Evolutionary conservation across 1,140 invertebrate species (phyloP).

Genomic region (Brevipalpus yothersi): DNA sequence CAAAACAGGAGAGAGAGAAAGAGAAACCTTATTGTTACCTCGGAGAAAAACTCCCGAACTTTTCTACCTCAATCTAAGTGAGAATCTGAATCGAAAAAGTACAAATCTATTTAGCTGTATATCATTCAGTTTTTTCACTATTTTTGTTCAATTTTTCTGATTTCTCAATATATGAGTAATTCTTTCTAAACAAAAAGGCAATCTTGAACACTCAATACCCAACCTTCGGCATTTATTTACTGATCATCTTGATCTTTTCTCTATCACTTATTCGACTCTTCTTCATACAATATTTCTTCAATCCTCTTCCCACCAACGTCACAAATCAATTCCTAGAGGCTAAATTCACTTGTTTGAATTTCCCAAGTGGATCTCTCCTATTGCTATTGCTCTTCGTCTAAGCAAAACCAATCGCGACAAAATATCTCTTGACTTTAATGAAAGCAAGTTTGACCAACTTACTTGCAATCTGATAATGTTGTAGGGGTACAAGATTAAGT

Average conservation of each 20-base stretch:
- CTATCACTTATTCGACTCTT: not conserved
- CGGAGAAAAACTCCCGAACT: not conserved
- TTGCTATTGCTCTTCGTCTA: too few relatives aligned
- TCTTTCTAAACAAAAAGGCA: not conserved
- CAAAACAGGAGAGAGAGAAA: not conserved
- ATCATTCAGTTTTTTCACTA: not conserved
- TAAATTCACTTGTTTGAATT: too few relatives aligned
- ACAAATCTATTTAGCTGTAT: not conserved
- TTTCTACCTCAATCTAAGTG: not conserved
- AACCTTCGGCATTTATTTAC: not conserved
- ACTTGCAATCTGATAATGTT: too few relatives aligned
- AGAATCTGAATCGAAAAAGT: not conserved
- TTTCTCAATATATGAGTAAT: not conserved
- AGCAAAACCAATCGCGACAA: too few relatives aligned
- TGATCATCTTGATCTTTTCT: not conserved
- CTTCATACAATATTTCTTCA: not conserved
- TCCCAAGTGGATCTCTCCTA: too few relatives aligned
- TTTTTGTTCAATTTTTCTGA: not conserved
- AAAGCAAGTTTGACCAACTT: too few relatives aligned
- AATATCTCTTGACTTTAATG: too few relatives aligned
- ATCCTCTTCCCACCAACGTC: not conserved
- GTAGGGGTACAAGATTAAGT: too few relatives aligned
- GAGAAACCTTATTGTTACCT: not conserved
- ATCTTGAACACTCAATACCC: not conserved
- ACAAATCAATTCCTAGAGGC: too few relatives aligned